A percentile compares a stretch with the other conserved stretches of the same genome.
These are phyloP conservation scores for Nemurella pictetii DNA, from an alignment of 2,888 invertebrate genomes.

Conservation along the genomic window DNA sequence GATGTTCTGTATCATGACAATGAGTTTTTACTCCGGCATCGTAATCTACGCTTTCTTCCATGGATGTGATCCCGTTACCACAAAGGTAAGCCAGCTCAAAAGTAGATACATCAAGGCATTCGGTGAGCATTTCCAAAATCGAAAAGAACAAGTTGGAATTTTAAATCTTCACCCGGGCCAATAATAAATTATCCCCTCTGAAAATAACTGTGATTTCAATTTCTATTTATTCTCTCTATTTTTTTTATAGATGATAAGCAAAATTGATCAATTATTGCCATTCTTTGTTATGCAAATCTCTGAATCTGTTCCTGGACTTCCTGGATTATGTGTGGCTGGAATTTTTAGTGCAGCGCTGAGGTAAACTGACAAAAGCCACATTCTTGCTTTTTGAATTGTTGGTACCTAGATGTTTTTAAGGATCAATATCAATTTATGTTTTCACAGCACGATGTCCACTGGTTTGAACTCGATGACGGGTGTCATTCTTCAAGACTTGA, in stretches of 20 bases:
- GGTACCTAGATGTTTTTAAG: no score
- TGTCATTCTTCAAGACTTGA: constrained; percentile 76
- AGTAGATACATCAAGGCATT: background rate
- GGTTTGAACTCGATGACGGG: constrained; percentile 81
- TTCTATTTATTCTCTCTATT: background rate
- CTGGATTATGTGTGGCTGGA: constrained; percentile 83
- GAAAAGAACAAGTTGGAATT: background rate
- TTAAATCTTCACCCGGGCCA: background rate
- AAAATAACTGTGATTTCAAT: background rate
- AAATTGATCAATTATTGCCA: constrained; percentile 75
- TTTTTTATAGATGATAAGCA: constrained; percentile 57
- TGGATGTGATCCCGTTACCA: constrained; percentile 76
- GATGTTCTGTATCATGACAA: constrained; percentile 70
- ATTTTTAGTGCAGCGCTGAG: constrained; percentile 87
- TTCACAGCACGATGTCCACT: constrained; percentile 72
- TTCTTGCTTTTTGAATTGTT: background rate
- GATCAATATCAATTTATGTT: no score
- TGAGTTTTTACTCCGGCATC: constrained; percentile 83
- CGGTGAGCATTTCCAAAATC: background rate
- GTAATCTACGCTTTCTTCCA: constrained; percentile 84
- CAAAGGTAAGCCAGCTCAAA: background rate
- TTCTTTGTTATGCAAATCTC: constrained; percentile 82
- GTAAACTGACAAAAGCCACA: constrained; percentile 50
- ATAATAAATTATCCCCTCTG: no score
- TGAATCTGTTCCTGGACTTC: constrained; percentile 71